These are phyloP conservation scores for Threskiornis aethiopicus DNA, from an alignment of 2,797 vertebrate species.

Conservation along the genomic window DNA sequence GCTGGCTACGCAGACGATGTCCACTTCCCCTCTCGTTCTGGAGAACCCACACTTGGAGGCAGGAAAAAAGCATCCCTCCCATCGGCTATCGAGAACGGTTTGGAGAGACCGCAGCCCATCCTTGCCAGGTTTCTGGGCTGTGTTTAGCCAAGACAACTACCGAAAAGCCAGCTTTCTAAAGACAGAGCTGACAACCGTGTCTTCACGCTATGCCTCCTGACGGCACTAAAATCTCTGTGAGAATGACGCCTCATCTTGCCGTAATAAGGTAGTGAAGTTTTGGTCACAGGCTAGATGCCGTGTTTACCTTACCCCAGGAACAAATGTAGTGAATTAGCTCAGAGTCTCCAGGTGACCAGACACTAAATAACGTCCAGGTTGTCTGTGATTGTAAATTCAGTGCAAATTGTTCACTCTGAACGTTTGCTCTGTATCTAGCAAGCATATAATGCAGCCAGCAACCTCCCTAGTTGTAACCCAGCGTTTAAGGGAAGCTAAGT, in stretches of 20 bases:
- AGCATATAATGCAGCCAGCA: background rate
- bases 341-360: background rate
- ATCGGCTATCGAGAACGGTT: background rate
- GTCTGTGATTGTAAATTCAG: background rate
- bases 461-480: background rate
- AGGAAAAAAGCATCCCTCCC: background rate
- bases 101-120: background rate
- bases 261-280: background rate
- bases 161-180: background rate
- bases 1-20: background rate
- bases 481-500: background rate
- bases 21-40: background rate
- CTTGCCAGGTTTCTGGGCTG: background rate
- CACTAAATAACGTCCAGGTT: background rate
- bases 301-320: background rate
- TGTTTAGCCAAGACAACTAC: background rate
- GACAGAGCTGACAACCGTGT: background rate
- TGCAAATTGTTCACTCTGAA: background rate
- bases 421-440: background rate
- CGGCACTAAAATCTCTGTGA: background rate
- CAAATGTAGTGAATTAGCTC: background rate
- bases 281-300: background rate
- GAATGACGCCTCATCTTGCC: background rate
- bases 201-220: background rate
- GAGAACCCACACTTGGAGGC: background rate